These are phyloP conservation scores for Mermis nigrescens DNA, from an alignment of 2,888 invertebrate species.

Conservation along the genomic window DNA sequence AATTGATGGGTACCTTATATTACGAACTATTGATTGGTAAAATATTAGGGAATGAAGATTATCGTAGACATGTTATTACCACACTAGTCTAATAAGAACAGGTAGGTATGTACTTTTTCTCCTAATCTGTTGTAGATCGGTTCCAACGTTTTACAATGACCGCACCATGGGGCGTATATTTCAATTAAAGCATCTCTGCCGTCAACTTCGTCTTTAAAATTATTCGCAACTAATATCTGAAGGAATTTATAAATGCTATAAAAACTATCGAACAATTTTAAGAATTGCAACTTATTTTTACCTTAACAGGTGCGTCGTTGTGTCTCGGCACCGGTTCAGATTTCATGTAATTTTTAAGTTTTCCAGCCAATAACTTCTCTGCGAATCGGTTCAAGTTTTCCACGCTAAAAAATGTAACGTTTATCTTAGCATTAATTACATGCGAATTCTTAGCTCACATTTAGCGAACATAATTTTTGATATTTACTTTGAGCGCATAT, in stretches of 20 bases:
- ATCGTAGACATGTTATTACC: background rate
- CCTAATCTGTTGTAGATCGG: slow-evolving; percentile 86
- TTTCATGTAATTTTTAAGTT: slow-evolving; percentile 74
- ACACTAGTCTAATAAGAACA: too few species aligned
- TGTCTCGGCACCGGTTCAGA: slow-evolving; percentile 74
- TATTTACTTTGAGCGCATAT: too few species aligned
- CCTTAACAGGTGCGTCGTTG: slow-evolving; percentile 46
- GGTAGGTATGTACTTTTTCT: slow-evolving; percentile 31
- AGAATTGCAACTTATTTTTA: slow-evolving; percentile 14
- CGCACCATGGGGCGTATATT: slow-evolving; percentile 98
- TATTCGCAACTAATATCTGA: slow-evolving; percentile 73
- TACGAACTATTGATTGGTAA: too few species aligned
- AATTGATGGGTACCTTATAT: too few species aligned
- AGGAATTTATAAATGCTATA: slow-evolving; percentile 13
- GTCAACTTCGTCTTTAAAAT: slow-evolving; percentile 82
- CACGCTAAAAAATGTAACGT: slow-evolving; percentile 41
- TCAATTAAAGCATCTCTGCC: slow-evolving; percentile 82
- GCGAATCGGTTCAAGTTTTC: slow-evolving; percentile 67
- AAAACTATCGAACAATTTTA: background rate
- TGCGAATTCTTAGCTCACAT: too few species aligned
- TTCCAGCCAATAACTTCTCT: slow-evolving; percentile 56
- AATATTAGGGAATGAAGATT: too few species aligned
- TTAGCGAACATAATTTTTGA: too few species aligned
- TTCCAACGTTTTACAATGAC: slow-evolving; percentile 86
- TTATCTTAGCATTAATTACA: background rate